A percentile compares a stretch with the other conserved stretches of the same genome.
phyloP scores from a whole-genome alignment of 1,140 invertebrate genomes.

The Calephelis nemesis region DNA sequence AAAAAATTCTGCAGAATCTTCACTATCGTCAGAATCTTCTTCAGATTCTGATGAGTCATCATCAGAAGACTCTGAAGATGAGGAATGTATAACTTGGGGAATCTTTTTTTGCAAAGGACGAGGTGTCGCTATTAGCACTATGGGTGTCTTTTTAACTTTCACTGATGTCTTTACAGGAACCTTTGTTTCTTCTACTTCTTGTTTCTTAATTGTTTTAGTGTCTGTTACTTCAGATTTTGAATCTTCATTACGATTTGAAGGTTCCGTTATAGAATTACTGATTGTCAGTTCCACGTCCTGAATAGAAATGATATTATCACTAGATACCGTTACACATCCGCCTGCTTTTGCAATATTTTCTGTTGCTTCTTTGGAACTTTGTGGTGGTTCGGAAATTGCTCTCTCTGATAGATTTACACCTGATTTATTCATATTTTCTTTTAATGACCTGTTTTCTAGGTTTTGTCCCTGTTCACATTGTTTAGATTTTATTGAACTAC shows the following conservation, averaged over 20 bases:
- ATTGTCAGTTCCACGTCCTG: neutral
- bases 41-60: constrained; percentile 54
- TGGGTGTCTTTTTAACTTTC: constrained; percentile 78
- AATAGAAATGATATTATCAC: neutral
- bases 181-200: constrained; percentile 10
- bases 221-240: neutral
- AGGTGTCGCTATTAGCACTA: constrained; percentile 80
- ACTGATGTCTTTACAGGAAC: constrained; percentile 50
- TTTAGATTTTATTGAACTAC: neutral
- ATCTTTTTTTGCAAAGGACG: constrained; percentile 79
- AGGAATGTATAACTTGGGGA: constrained; percentile 62
- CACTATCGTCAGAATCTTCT: constrained; percentile 61
- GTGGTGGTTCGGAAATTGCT: constrained; percentile 1
- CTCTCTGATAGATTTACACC: neutral
- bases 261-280: neutral
- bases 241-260: neutral
- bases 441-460: neutral
- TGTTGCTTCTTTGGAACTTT: neutral
- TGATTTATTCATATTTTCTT: neutral
- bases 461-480: neutral
- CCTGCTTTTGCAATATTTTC: neutral
- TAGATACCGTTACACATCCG: neutral
- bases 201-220: constrained; percentile 4
- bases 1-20: constrained; percentile 64
- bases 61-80: constrained; percentile 67